Evolutionary conservation across 2,888 invertebrate genomes (phyloP).

Genomic region (Galerucella pusilla): DNA sequence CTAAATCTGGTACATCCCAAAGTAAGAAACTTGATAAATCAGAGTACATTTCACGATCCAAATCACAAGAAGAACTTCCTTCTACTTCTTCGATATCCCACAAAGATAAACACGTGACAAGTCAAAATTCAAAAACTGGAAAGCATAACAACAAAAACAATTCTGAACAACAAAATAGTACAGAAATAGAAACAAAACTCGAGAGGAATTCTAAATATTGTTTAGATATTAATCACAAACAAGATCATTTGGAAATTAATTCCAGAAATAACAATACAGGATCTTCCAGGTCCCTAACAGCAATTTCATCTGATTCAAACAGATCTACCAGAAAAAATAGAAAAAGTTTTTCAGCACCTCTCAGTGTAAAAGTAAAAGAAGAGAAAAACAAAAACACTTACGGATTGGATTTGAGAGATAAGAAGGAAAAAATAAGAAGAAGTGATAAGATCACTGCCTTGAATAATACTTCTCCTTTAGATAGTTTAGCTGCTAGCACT

Average conservation of each 20-base stretch:
- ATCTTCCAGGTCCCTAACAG: slow-evolving; percentile 37
- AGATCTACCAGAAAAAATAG: slow-evolving; percentile 44
- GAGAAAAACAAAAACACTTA: slow-evolving; percentile 36
- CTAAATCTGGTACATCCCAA: slow-evolving; percentile 40
- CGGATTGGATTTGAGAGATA: slow-evolving; percentile 37
- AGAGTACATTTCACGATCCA: slow-evolving; percentile 46
- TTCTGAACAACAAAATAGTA: slow-evolving; percentile 32
- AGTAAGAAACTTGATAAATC: slow-evolving; percentile 35
- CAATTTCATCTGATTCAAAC: slow-evolving; percentile 33
- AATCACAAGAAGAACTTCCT: slow-evolving; percentile 51
- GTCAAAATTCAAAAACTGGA: slow-evolving; percentile 38
- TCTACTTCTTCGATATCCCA: slow-evolving; percentile 44
- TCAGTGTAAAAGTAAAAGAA: slow-evolving; percentile 42
- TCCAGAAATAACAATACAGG: slow-evolving; percentile 41
- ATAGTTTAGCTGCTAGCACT: slow-evolving; percentile 48
- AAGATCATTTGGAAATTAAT: slow-evolving; percentile 40
- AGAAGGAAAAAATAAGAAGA: slow-evolving; percentile 37
- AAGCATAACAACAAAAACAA: slow-evolving; percentile 40
- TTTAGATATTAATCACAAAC: slow-evolving; percentile 42
- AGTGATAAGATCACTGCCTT: slow-evolving; percentile 32
- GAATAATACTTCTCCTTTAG: slow-evolving; percentile 36
- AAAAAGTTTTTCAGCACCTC: slow-evolving; percentile 40
- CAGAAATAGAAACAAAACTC: slow-evolving; percentile 40
- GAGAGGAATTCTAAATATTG: slow-evolving; percentile 42
- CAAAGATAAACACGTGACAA: slow-evolving; percentile 41